Conservation (phyloP, 2,113 vertebrate species). For the Ploceus nigricollis region DNA sequence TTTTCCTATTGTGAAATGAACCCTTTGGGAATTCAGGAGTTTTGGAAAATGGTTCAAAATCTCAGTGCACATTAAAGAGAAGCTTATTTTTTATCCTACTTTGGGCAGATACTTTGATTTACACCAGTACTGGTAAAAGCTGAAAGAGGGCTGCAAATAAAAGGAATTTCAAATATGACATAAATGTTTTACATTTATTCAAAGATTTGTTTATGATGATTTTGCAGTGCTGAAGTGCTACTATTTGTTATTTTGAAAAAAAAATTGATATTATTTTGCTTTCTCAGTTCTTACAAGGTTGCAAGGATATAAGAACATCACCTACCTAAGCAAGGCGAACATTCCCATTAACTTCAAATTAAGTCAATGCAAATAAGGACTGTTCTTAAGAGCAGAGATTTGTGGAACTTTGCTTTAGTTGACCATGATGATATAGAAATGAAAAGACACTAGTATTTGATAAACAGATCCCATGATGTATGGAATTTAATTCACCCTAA, state of each 20-base stretch:
- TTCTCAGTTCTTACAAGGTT: not conserved
- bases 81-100: not conserved
- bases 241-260: not conserved
- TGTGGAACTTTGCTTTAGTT: not conserved
- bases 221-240: not conserved
- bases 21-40: not conserved
- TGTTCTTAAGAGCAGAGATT: not conserved
- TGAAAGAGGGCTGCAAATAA: not conserved
- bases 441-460: not conserved
- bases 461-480: not conserved
- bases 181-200: not conserved
- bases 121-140: not conserved
- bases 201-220: not conserved
- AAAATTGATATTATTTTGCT: not conserved
- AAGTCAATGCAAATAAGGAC: not conserved
- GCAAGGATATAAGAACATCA: not conserved
- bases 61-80: not conserved
- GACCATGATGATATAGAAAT: not conserved
- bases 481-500: not conserved
- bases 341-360: not conserved
- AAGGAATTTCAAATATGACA: not conserved
- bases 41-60: not conserved
- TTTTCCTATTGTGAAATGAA: not conserved
- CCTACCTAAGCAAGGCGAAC: not conserved
- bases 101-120: not conserved